Conservation (phyloP, 1,140 invertebrate genomes). For the Trissolcus basalis region DNA sequence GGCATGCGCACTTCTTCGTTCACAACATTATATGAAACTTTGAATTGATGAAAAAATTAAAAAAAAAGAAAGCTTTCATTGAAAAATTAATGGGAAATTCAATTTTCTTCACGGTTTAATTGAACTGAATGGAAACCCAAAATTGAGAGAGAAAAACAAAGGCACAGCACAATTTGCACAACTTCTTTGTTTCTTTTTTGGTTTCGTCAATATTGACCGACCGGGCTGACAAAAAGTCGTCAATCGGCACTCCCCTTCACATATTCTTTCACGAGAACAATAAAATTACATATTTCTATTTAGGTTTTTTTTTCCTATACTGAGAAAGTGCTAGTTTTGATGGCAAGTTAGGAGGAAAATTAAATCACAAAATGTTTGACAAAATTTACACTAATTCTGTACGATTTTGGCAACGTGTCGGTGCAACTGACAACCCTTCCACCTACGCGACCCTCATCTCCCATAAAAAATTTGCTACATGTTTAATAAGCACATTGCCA, state of each 20-base stretch:
- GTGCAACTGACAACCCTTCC: too few relatives aligned
- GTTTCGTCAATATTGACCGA: conserved; percentile 33
- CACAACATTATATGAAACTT: too few relatives aligned
- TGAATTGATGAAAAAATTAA: too few relatives aligned
- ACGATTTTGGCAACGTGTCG: too few relatives aligned
- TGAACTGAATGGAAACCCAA: neutral
- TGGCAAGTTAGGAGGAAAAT: too few relatives aligned
- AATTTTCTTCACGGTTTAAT: neutral
- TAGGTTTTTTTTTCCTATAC: neutral
- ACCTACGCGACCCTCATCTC: too few relatives aligned
- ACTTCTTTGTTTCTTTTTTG: conserved; percentile 20
- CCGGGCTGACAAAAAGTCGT: conserved; percentile 8
- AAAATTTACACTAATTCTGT: too few relatives aligned
- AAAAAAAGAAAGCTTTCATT: neutral
- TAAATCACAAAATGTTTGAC: too few relatives aligned
- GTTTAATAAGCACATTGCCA: too few relatives aligned
- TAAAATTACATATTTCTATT: neutral
- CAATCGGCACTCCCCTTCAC: conserved; percentile 1
- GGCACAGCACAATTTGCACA: conserved; percentile 18
- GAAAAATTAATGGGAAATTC: neutral
- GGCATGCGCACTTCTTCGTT: too few relatives aligned
- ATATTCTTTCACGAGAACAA: neutral
- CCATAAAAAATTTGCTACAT: too few relatives aligned
- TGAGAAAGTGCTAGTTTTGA: too few relatives aligned
- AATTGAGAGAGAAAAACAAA: conserved; percentile 5